Conservation (phyloP, 2,113 vertebrate genomes). For the Chaenogobius annularis region DNA sequence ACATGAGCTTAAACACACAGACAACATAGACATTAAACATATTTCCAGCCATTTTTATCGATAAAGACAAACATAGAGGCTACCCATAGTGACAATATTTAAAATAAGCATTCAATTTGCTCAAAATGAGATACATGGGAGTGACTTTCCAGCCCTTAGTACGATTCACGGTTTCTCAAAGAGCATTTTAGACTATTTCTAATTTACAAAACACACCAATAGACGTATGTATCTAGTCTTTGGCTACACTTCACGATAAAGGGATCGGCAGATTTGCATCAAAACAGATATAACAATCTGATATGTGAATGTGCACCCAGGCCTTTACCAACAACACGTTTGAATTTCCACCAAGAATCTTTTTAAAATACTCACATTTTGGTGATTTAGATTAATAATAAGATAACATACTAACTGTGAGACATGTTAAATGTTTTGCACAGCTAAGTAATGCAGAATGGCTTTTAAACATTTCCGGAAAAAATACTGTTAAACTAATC, state of each 20-base stretch:
- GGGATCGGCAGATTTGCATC: constrained; percentile 51
- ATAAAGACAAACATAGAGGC: constrained; percentile 1
- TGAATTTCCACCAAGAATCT: background rate
- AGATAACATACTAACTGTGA: background rate
- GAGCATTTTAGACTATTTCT: constrained; percentile 18
- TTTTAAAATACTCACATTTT: background rate
- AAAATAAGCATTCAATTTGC: constrained; percentile 15
- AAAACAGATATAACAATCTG: constrained; percentile 50
- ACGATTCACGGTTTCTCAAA: constrained; percentile 16
- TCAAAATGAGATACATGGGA: constrained; percentile 5
- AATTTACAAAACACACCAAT: constrained; percentile 19
- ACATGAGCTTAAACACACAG: background rate
- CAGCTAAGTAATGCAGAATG: background rate
- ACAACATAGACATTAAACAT: background rate
- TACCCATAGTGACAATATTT: constrained; percentile 2
- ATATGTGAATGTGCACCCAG: constrained; percentile 50
- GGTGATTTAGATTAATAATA: background rate
- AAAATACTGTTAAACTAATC: background rate
- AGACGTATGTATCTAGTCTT: constrained; percentile 47
- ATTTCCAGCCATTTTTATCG: background rate
- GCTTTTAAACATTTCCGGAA: background rate
- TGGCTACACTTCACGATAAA: constrained; percentile 64
- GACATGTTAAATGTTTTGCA: background rate
- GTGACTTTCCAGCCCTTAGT: constrained; percentile 51
- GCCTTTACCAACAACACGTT: background rate